Evolutionary conservation across 2,797 vertebrate genomes (phyloP), one percentile per base, ranked within the genome.

Genomic region (Philypnodon macrostomus): DNA sequence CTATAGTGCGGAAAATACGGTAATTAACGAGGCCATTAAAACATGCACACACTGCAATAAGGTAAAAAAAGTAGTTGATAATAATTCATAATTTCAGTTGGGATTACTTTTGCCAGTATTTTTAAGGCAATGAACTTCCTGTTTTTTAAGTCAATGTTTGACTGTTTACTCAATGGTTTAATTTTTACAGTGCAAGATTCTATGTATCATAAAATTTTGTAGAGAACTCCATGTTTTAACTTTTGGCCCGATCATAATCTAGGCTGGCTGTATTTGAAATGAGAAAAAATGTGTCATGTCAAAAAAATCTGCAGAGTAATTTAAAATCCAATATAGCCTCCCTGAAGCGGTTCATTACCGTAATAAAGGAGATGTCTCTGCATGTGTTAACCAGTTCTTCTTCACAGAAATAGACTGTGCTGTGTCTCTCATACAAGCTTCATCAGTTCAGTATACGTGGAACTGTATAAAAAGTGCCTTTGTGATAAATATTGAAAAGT

Each of bases 241-340:
- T 13, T 11, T 42, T 14, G 16, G 9, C 29, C 15, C 16, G 24
- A 27, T 27, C 13, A 14, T 15, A n/a, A 23, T 38, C 9, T 38
- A 18, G 11, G 37, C 13, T 6, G 9, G 15, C 18, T n/a, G 8
- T 26, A 24, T 7, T 15, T 23, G 23, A 44, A 17, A 17, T 29
- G 23, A 23, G n/a, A 44, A 30, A 44, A 44, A 29, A 29, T 29
- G 26, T 16, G 10, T 4, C 10, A 3, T 29, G 27, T 44, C 26
- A 18, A 30, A 44, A 10, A 44, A 30, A 17, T 29, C 14, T 44
- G 9, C 10, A n/a, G 41, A 17, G 26, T 11, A 44, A 44, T 44
- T 44, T 44, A 44, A 44, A 30, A 30, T 44, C 26, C 41, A 44
- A 44, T 44, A 44, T 17, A 44, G 41, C 10, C 29, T 30, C 41